A percentile compares a stretch with the other conserved stretches of the same genome.
Evolutionary conservation across 2,797 vertebrate genomes (phyloP).

Genomic region (Tauraco hartlaubi): DNA sequence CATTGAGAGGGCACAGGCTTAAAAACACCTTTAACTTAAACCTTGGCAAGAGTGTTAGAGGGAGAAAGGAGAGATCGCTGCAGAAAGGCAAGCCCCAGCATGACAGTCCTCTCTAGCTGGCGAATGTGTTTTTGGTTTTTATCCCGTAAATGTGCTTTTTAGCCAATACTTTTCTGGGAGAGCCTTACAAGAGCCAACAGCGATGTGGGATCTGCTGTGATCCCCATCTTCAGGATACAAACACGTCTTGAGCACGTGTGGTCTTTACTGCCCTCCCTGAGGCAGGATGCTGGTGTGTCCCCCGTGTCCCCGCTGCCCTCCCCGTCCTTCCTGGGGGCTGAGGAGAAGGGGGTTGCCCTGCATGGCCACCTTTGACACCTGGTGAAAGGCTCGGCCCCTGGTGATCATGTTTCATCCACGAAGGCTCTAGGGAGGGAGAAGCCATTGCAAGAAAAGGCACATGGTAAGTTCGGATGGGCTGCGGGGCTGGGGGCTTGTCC

Average conservation of each 20-base stretch:
- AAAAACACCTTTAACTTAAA: not conserved
- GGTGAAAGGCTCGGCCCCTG: not conserved
- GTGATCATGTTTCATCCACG: fast-evolving
- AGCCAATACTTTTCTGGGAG: not conserved
- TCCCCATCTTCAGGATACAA: not conserved
- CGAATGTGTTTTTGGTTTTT: not conserved
- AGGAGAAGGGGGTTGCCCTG: not conserved
- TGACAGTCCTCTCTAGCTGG: not conserved
- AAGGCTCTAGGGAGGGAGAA: not conserved
- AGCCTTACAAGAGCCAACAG: not conserved
- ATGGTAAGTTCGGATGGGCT: not conserved
- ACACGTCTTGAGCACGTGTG: fast-evolving
- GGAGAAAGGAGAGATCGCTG: not conserved
- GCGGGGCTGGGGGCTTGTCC: not conserved
- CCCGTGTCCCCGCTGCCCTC: not conserved
- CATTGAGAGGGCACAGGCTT: not conserved
- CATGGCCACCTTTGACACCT: not conserved
- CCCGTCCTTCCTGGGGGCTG: not conserved
- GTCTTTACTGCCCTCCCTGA: not conserved
- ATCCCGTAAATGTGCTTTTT: not conserved
- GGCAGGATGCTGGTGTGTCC: not conserved
- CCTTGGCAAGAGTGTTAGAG: not conserved
- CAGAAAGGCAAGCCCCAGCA: not conserved
- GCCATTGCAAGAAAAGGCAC: not conserved
- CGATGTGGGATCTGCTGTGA: not conserved